These are phyloP conservation scores for Prietella phreatophila DNA, from an alignment of 2,113 vertebrate genomes.

Conservation along the genomic window DNA sequence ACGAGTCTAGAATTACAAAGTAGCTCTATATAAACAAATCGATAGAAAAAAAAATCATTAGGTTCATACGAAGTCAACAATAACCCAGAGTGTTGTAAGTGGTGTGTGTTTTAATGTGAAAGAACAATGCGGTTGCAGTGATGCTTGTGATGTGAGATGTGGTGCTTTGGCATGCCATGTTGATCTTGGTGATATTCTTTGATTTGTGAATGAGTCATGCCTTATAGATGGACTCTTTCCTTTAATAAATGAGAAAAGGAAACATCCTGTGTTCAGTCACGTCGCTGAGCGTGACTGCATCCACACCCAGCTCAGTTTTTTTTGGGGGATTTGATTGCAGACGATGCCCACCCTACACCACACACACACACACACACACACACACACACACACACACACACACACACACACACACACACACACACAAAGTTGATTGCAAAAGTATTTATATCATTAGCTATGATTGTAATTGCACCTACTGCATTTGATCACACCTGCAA, in stretches of 20 bases:
- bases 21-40: no score
- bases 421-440: no score
- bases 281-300: constrained; percentile 34
- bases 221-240: neutral
- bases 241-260: constrained; percentile 33
- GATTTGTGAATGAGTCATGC: constrained; percentile 7
- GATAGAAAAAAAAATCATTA: no score
- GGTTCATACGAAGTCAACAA: no score
- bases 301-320: constrained; percentile 25
- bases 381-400: no score
- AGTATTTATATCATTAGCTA: neutral
- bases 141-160: neutral
- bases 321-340: constrained; percentile 35
- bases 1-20: no score
- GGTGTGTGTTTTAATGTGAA: neutral
- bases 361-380: no score
- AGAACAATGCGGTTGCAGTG: neutral
- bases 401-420: no score
- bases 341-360: constrained; percentile 29
- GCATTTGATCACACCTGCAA: constrained; percentile 3
- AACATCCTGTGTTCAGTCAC: constrained; percentile 51
- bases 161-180: neutral
- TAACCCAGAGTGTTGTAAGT: neutral
- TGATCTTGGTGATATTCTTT: constrained; percentile 5
- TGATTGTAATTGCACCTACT: constrained; percentile 23